phyloP scores from a whole-genome alignment of 2,113 vertebrate species.

The Tupaia tana region DNA sequence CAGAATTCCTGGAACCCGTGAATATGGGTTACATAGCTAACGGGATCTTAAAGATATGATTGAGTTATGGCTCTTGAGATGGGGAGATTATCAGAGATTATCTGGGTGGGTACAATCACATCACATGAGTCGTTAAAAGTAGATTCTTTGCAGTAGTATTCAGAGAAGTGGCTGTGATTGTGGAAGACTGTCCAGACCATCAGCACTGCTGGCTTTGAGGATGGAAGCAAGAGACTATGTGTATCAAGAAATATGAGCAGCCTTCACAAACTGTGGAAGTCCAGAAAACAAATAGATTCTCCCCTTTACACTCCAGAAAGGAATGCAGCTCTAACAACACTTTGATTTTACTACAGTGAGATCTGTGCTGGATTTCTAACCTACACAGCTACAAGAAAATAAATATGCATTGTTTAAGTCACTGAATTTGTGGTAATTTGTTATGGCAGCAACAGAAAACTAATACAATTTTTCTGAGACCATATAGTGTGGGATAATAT shows the following conservation, averaged over 20 bases:
- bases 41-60: neutral
- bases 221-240: neutral
- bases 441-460: neutral
- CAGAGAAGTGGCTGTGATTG: neutral
- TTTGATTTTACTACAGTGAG: neutral
- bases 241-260: neutral
- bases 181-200: neutral
- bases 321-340: neutral
- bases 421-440: neutral
- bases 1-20: neutral
- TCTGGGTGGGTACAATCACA: neutral
- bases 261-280: neutral
- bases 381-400: neutral
- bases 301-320: neutral
- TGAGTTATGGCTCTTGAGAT: neutral
- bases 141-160: neutral
- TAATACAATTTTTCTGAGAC: neutral
- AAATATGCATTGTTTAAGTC: neutral
- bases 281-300: neutral
- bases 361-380: neutral
- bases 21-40: neutral
- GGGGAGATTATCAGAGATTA: neutral
- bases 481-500: neutral
- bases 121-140: neutral
- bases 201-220: neutral